Evolutionary conservation across 2,888 invertebrate species (phyloP).

Genomic region (Tipula confusa): DNA sequence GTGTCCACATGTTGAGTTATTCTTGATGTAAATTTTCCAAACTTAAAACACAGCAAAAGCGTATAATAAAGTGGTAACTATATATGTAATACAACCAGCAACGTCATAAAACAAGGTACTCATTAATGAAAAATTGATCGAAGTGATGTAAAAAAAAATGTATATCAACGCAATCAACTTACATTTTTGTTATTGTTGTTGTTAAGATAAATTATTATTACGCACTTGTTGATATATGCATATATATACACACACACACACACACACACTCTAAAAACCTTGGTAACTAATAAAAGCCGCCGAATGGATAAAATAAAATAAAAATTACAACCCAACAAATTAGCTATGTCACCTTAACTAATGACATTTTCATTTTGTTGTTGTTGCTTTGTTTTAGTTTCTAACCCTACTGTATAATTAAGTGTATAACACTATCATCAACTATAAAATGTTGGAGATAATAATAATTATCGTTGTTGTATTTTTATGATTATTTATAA

Average conservation of each 20-base stretch:
- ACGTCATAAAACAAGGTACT: not conserved
- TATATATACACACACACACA: not conserved
- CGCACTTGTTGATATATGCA: not conserved
- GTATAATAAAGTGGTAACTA: not conserved
- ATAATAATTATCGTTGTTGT: too few species aligned
- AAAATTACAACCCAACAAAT: not conserved
- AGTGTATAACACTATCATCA: not conserved
- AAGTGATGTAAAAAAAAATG: not conserved
- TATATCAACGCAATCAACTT: not conserved
- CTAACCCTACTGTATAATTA: not conserved
- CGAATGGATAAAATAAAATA: not conserved
- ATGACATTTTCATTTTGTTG: constrained; percentile 25
- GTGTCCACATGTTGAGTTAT: too few species aligned
- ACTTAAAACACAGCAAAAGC: too few species aligned
- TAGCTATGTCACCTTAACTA: constrained; percentile 25
- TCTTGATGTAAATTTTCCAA: too few species aligned
- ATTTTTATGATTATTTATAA: not conserved
- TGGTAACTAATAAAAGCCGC: not conserved
- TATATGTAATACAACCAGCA: not conserved
- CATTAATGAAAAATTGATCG: not conserved
- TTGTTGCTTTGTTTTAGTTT: not conserved
- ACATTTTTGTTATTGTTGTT: too few species aligned
- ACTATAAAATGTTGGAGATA: not conserved
- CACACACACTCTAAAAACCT: not conserved
- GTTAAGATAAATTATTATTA: not conserved